Conservation (phyloP, 92 coral and sea anemone genomes). For the Scolanthus callimorphus region DNA sequence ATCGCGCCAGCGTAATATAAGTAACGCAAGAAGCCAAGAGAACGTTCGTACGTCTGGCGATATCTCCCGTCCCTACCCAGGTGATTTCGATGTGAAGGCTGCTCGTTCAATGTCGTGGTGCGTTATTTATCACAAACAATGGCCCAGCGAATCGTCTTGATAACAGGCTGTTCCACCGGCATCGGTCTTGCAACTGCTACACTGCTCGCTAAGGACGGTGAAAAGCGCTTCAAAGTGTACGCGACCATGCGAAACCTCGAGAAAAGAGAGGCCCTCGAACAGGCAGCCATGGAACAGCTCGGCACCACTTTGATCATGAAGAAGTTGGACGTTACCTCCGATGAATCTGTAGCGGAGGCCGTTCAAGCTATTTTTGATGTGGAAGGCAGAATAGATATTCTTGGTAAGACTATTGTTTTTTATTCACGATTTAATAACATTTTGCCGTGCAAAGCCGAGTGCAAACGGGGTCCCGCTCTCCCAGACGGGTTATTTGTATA, state of each 20-base stretch:
- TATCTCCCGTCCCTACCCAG: too few species aligned
- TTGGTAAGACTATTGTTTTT: slow-evolving; percentile 75
- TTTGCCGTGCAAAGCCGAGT: too few species aligned
- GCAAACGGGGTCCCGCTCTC: too few species aligned
- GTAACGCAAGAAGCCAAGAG: too few species aligned
- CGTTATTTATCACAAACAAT: too few species aligned
- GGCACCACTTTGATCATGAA: slow-evolving; percentile 71
- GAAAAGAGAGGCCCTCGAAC: slow-evolving; percentile 62
- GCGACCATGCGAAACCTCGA: slow-evolving; percentile 85
- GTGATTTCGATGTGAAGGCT: too few species aligned
- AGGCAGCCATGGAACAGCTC: slow-evolving; percentile 57
- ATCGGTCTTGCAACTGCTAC: slow-evolving; percentile 82
- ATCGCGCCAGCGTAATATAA: too few species aligned
- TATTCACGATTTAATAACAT: too few species aligned
- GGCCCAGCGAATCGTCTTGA: slow-evolving; percentile 70
- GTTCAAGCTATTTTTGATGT: slow-evolving; percentile 62
- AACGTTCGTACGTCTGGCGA: too few species aligned
- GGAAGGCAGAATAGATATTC: slow-evolving; percentile 75
- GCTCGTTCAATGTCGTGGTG: too few species aligned
- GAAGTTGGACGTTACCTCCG: slow-evolving; percentile 83
- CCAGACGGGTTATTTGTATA: too few species aligned
- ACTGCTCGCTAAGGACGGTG: slow-evolving; percentile 73
- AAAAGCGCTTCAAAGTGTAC: slow-evolving; percentile 90
- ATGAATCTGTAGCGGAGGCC: slow-evolving; percentile 68
- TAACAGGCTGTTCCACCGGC: slow-evolving; percentile 93